Evolutionary conservation across 2,113 vertebrate species (phyloP).

Genomic region (Ctenomys sociabilis): DNA sequence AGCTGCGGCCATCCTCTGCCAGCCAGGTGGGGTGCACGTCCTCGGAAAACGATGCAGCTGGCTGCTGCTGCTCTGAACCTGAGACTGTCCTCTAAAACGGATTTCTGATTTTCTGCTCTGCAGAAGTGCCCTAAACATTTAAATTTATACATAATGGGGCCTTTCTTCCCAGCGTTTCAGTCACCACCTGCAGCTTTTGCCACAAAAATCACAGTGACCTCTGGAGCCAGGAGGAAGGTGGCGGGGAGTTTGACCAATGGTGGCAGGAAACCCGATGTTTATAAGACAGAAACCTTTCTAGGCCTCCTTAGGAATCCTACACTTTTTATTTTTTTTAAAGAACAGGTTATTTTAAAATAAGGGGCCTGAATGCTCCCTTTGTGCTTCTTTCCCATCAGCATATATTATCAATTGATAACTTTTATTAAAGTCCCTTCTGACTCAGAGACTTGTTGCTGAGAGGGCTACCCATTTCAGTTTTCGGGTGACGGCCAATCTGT

Average conservation of each 20-base stretch:
- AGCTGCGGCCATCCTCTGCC: not conserved
- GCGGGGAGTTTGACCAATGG: slow-evolving; percentile 53
- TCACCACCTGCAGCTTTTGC: slow-evolving; percentile 64
- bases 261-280: slow-evolving; percentile 35
- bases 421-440: not conserved
- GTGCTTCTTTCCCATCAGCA: slow-evolving; percentile 26
- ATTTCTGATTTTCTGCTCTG: not conserved
- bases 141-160: slow-evolving; percentile 29
- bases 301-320: not conserved
- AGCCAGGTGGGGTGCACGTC: not conserved
- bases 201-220: slow-evolving; percentile 71
- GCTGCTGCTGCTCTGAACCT: not conserved
- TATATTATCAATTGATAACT: slow-evolving; percentile 47
- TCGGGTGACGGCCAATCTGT: not conserved
- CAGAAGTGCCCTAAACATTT: not conserved
- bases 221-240: slow-evolving; percentile 48
- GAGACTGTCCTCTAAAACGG: not conserved
- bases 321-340: not conserved
- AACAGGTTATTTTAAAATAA: slow-evolving; percentile 56
- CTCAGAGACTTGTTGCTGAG: not conserved
- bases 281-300: slow-evolving; percentile 28
- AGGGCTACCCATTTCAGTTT: not conserved
- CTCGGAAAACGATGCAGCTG: not conserved
- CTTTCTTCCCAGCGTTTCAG: slow-evolving; percentile 50
- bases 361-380: not conserved